A percentile compares a stretch with the other conserved stretches of the same genome.
Evolutionary conservation across 2,888 invertebrate genomes (phyloP).

Genomic region (Hedychridium roseum): DNA sequence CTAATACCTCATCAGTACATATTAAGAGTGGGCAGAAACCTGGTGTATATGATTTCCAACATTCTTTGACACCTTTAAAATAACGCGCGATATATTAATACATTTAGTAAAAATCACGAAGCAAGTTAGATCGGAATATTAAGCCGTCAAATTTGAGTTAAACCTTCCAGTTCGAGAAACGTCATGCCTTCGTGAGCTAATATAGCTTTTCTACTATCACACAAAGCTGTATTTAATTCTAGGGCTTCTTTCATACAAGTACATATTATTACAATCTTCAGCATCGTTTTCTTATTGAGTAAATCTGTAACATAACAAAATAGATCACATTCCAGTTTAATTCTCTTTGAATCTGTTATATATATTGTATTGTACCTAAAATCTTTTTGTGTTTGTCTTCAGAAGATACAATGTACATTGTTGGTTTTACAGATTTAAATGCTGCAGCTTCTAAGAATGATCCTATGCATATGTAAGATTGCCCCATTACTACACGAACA

Average conservation of each 20-base stretch:
- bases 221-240: constrained; percentile 66
- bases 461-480: constrained; percentile 74
- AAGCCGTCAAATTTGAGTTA: not conserved
- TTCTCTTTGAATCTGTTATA: constrained; percentile 10
- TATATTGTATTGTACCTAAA: constrained; percentile 45
- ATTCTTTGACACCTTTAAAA: constrained; percentile 56
- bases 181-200: constrained; percentile 51
- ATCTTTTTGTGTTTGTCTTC: constrained; percentile 64
- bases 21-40: constrained; percentile 69
- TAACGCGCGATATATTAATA: not conserved
- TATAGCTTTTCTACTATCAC: constrained; percentile 41
- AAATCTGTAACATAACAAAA: constrained; percentile 56
- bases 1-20: constrained; percentile 74
- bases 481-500: constrained; percentile 65
- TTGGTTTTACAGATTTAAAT: constrained; percentile 70
- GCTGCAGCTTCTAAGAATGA: constrained; percentile 79
- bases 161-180: constrained; percentile 38
- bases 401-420: constrained; percentile 62
- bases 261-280: constrained; percentile 73
- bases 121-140: not conserved
- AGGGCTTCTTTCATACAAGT: constrained; percentile 62
- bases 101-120: not conserved
- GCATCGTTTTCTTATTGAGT: constrained; percentile 63
- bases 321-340: not conserved
- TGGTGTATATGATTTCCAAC: constrained; percentile 62